phyloP scores from a whole-genome alignment of 2,888 invertebrate species.

The Troides oblongomaculatus region DNA sequence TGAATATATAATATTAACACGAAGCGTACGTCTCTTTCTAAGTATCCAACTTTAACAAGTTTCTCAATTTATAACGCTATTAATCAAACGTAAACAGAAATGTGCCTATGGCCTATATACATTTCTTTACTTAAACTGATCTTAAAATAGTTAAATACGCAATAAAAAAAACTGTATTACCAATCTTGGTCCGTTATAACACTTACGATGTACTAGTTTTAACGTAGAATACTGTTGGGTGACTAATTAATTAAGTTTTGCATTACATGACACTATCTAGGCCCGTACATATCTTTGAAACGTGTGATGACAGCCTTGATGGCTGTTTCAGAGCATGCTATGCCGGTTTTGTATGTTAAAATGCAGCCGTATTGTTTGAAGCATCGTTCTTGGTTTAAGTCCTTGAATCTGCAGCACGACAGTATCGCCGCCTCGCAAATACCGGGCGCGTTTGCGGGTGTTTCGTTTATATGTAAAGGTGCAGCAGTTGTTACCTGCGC shows the following conservation, averaged over 20 bases:
- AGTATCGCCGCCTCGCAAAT: slow-evolving; percentile 59
- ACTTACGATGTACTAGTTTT: neutral
- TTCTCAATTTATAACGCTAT: too few species aligned
- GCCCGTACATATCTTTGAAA: slow-evolving; percentile 50
- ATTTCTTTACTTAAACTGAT: neutral
- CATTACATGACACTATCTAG: slow-evolving; percentile 14
- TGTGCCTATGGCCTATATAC: neutral
- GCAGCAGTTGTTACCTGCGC: slow-evolving; percentile 26
- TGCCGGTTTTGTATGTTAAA: slow-evolving; percentile 39
- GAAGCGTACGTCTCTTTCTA: neutral
- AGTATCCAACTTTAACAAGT: too few species aligned
- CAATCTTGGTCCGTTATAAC: neutral
- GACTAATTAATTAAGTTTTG: slow-evolving; percentile 25
- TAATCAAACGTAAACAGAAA: neutral
- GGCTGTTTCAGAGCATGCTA: slow-evolving; percentile 44
- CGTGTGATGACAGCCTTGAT: slow-evolving; percentile 48
- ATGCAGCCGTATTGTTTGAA: slow-evolving; percentile 52
- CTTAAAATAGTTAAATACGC: neutral
- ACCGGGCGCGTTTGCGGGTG: slow-evolving; percentile 38
- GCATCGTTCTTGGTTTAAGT: slow-evolving; percentile 43
- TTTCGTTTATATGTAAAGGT: slow-evolving; percentile 37
- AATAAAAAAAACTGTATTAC: neutral
- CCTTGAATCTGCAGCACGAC: slow-evolving; percentile 49
- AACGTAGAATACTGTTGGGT: slow-evolving; percentile 25
- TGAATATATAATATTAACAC: neutral